Evolutionary conservation across 2,113 vertebrate species (phyloP), one percentile per base, ranked within the genome.

Genomic region (Psettodes erumei): DNA sequence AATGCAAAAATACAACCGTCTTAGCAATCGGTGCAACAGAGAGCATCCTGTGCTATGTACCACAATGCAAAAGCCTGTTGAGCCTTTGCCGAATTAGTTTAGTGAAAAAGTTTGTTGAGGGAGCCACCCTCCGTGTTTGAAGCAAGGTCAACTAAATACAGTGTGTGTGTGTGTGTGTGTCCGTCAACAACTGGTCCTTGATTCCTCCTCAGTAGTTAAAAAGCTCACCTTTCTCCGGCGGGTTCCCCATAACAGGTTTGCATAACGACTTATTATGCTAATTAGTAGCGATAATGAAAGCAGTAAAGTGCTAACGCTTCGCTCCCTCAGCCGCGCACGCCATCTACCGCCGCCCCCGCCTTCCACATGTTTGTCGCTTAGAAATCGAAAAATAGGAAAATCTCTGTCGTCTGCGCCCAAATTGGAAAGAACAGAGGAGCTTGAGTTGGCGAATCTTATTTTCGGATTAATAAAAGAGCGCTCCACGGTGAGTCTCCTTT

Each of bases 211-310:
- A 33, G 59, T 45, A 30, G 63, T 59, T 61, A 62, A 69, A 71
- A 59, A 63, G 59, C 54, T 68, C 66, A 90, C 81, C 86, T 81
- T 75, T 62, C 56, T 61, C 59, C 8, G 0, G 18, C 11, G n/a
- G 60, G 56, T 67, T 74, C 35, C 48, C 42, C 64, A 65, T 33
- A 77, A 86, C 54, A 76, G 76, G 54, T 73, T 88, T 88, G 62
- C 81, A 81, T 86, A 88, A 88, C 71, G 54, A 56, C 83, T 66
- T 38, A 68, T 79, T 75, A 88, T 87, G 88, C 69, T 87, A 82
- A 89, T 89, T 72, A 62, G 42, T 21, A 23, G 70, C 61, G 58
- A 77, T 86, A 73, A 85, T 86, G 65, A 71, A 71, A 72, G 51
- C 77, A 62, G 74, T 32, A 4, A 32, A 72, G 70, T 75, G 43